Base-by-base conservation (phyloP, 2,113 vertebrate species). In the Spea bombifrons region DNA sequence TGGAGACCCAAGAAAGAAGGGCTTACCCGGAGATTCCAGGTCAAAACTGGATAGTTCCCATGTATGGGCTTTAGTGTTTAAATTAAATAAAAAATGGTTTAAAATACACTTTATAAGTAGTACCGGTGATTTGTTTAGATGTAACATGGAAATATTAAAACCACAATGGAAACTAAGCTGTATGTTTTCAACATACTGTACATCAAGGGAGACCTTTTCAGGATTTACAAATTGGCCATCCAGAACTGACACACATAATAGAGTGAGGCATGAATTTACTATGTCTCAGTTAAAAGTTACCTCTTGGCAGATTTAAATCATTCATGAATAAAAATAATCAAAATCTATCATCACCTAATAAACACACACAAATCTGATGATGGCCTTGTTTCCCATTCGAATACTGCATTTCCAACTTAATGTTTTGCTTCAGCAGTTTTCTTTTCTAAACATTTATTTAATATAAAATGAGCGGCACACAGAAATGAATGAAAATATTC, bases 271-370 rank as follows among this genome's bases (percentile, higher is more conserved):
- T 59, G 44, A 59, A 69, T 76, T 76, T 76, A 76, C 66, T 69
- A 52, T 66, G 52, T 76, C 55, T 76, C 75, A 57, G 67, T 69
- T 76, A 17, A 43, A 10, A 76, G 75, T 76, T 69, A 76, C 66
- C 66, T 76, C 75, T 76, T 76, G 75, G 75, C 75, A 76, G 75
- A 69, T 68, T 76, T 76, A 69, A 76, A 66, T 48, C 66, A 68
- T 68, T 52, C 65, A 59, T 76, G 75, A 69, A 68, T 76, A 76
- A 76, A 76, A 76, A 76, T 66, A 76, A 76, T 76, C 55, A 76
- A 43, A 45, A 76, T 76, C 75, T 59, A 69, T 76, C 75, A 76
- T 68, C 75, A 76, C 66, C 45, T 53, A 76, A 76, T 68, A 68
- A 76, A 76, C 66, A 76, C 68, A 76, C 6, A 43, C 75, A 76